phyloP scores from a whole-genome alignment of 2,797 vertebrate genomes.

The Phalanger gymnotis region DNA sequence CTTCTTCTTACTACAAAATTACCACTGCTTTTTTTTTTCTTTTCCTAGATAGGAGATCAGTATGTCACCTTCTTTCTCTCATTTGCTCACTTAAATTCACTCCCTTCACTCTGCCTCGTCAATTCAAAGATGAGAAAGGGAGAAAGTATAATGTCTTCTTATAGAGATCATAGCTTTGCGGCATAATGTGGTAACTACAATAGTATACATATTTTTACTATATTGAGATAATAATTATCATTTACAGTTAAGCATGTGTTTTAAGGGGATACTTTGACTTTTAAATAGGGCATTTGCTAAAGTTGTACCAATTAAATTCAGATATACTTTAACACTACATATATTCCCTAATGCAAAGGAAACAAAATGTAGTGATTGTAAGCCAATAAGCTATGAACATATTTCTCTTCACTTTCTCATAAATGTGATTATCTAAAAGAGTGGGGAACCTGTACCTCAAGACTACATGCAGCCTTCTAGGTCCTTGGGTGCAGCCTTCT shows the following conservation, averaged over 20 bases:
- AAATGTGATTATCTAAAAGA: background rate
- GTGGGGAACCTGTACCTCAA: no score
- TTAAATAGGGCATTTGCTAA: slow-evolving; percentile 8
- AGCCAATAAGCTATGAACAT: background rate
- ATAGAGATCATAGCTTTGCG: background rate
- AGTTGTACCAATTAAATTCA: background rate
- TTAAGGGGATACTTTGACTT: slow-evolving; percentile 14
- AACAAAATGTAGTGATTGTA: background rate
- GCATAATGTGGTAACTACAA: background rate
- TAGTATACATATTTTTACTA: background rate
- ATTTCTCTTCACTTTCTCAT: background rate
- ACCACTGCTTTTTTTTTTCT: background rate
- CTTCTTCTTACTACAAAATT: background rate
- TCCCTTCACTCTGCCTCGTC: background rate
- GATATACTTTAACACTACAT: slow-evolving; percentile 15
- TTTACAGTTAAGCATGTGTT: background rate
- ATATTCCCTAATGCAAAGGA: background rate
- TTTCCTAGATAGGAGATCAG: background rate
- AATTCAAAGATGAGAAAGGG: background rate
- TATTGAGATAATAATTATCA: background rate
- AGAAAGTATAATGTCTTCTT: background rate
- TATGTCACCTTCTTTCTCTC: background rate
- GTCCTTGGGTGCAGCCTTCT: no score
- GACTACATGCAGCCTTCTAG: no score
- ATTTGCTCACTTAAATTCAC: background rate